phyloP scores from a whole-genome alignment of 2,797 vertebrate species.

The Coregonus sp. region DNA sequence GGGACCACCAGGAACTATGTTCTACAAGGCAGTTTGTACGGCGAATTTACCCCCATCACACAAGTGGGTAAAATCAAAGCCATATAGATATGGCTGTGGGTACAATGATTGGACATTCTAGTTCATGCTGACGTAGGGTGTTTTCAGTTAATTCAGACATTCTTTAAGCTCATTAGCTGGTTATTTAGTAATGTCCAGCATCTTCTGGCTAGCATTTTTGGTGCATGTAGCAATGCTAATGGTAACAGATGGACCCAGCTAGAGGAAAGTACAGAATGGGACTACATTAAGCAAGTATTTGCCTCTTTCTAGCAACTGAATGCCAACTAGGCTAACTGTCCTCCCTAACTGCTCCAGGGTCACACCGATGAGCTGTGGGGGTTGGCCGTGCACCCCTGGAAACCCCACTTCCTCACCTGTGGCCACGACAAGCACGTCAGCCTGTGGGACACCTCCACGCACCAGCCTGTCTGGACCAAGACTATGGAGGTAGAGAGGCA shows the following conservation, averaged over 20 bases:
- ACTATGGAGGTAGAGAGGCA: constrained; percentile 82
- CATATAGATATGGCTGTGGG: no score
- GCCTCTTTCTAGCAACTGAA: no score
- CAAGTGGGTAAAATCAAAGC: constrained; percentile 76
- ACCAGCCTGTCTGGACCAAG: constrained; percentile 92
- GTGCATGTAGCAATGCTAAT: no score
- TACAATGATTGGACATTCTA: neutral
- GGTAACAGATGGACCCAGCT: no score
- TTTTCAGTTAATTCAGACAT: no score
- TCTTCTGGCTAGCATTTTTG: no score
- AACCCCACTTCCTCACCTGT: constrained; percentile 91
- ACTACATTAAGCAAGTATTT: no score
- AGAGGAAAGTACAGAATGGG: no score
- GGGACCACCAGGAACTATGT: constrained; percentile 96
- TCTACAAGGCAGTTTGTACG: constrained; percentile 88
- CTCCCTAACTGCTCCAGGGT: constrained; percentile 72
- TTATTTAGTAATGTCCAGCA: no score
- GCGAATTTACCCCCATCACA: constrained; percentile 90
- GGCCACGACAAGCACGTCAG: constrained; percentile 92
- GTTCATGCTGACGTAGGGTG: neutral
- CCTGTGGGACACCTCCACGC: constrained; percentile 89
- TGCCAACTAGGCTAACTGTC: no score
- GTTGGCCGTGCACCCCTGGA: constrained; percentile 87
- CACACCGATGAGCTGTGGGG: constrained; percentile 98
- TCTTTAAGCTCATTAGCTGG: no score